Evolutionary conservation across 2,113 vertebrate species (phyloP), one percentile per base, ranked within the genome.

Genomic region (Laticauda colubrina): DNA sequence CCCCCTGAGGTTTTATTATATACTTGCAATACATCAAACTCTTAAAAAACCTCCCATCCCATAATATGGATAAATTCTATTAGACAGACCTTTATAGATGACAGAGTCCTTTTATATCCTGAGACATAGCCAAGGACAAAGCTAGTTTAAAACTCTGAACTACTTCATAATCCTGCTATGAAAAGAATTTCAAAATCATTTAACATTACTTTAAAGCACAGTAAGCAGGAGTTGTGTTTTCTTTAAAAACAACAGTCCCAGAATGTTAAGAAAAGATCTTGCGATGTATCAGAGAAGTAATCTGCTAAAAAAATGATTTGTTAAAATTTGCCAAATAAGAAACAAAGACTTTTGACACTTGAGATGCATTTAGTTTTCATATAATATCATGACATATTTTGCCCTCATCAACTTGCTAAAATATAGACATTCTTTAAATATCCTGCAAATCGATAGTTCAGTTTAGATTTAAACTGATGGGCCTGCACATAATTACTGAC

Each of bases 1-100:
- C n/a, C 89, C 34, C 61, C 1, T 75, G 90, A 93, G 29, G 87
- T 93, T 90, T 93, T 93, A 93, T 93, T 93, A 93, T 91, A 92
- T 92, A 75, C 15, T 85, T 4, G 23, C 26, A 87, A 12, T 85
- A 6, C 93, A 64, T 51, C 93, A 92, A 89, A 92, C 39, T 85
- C 89, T 8, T 15, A 23, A 90, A 89, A 24, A 87, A 2, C 14
- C 90, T 93, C 94, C n/a, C 12, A 91, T 95, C 12, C 92, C 26
- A 85, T 54, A 94, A 94, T 24, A 61, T 93, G 1, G 5, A 93
- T 14, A 34, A 90, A 94, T 89, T 24, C 18, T 1, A 0, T 91
- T 61, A 91, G 53, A 69, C 88, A 53, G 1, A 88, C 89, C 87
- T 57, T 96, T 92, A 23, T 48, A 94, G 29, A 53, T 51, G 85